phyloP scores from a whole-genome alignment of 2,113 vertebrate species.

The Hepsetus odoe region DNA sequence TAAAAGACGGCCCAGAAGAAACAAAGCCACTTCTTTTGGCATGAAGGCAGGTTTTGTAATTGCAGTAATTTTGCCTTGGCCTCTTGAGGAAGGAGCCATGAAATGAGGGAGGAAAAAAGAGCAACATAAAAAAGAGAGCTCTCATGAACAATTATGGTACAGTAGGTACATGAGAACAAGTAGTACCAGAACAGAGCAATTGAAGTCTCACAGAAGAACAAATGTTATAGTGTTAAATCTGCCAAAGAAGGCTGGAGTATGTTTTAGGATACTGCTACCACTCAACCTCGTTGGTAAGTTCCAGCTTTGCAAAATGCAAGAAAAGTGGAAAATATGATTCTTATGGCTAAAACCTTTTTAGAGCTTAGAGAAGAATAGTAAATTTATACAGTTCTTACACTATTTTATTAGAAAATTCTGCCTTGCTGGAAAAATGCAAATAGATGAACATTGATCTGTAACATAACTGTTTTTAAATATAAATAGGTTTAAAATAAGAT shows the following conservation, averaged over 20 bases:
- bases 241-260: background rate
- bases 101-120: conserved; percentile 29
- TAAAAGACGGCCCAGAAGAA: conserved; percentile 48
- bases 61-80: conserved; percentile 39
- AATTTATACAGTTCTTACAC: background rate
- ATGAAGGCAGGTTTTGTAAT: conserved; percentile 39
- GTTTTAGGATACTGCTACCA: background rate
- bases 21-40: conserved; percentile 56
- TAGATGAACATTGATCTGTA: too few relatives aligned
- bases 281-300: background rate
- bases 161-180: background rate
- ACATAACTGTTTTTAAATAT: too few relatives aligned
- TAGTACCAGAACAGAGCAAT: background rate
- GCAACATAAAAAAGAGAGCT: background rate
- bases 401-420: background rate
- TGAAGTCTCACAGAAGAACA: background rate
- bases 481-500: too few relatives aligned
- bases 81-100: conserved; percentile 37
- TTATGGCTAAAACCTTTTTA: too few relatives aligned
- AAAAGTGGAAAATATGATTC: background rate
- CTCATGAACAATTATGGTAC: background rate
- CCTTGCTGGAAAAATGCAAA: too few relatives aligned
- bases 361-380: background rate
- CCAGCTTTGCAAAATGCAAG: background rate
- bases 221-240: background rate